Conservation (phyloP, 2,797 vertebrate genomes). For the Labeo calbasu region DNA sequence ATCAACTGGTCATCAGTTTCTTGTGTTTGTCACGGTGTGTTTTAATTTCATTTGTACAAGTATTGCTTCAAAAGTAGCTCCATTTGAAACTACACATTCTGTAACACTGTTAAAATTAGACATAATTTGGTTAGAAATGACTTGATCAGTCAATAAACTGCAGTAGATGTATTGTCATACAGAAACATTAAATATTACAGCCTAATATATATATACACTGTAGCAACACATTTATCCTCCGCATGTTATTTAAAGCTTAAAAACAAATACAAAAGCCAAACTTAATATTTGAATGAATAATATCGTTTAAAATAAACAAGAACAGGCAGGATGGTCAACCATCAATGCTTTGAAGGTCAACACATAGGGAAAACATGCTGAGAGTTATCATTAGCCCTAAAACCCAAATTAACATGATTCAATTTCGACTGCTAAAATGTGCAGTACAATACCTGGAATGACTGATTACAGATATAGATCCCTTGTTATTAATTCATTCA, state of each 20-base stretch:
- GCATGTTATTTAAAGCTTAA: constrained; percentile 56
- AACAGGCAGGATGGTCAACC: constrained; percentile 43
- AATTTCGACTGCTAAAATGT: constrained; percentile 22
- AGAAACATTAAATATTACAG: constrained; percentile 55
- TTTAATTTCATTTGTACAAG: constrained; percentile 26
- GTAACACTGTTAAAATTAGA: constrained; percentile 52
- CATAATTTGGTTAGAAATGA: constrained; percentile 35
- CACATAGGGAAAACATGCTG: constrained; percentile 21
- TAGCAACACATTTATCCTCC: constrained; percentile 46
- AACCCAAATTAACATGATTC: neutral
- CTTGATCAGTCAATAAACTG: constrained; percentile 51
- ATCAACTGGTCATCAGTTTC: neutral
- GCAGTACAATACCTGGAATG: constrained; percentile 51
- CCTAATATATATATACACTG: constrained; percentile 61
- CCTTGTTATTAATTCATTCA: constrained; percentile 49
- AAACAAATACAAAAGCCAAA: constrained; percentile 52
- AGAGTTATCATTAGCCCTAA: constrained; percentile 21
- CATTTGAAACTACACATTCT: constrained; percentile 27
- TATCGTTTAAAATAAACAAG: constrained; percentile 38
- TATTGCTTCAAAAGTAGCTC: constrained; percentile 41
- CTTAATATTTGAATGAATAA: constrained; percentile 36
- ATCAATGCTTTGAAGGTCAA: constrained; percentile 16
- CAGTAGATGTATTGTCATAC: constrained; percentile 55
- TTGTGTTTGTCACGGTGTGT: neutral
- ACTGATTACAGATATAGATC: constrained; percentile 45